A percentile compares a stretch with the other conserved stretches of the same genome.
phyloP scores from a whole-genome alignment of 2,113 vertebrate species.

The Okapia johnstoni region DNA sequence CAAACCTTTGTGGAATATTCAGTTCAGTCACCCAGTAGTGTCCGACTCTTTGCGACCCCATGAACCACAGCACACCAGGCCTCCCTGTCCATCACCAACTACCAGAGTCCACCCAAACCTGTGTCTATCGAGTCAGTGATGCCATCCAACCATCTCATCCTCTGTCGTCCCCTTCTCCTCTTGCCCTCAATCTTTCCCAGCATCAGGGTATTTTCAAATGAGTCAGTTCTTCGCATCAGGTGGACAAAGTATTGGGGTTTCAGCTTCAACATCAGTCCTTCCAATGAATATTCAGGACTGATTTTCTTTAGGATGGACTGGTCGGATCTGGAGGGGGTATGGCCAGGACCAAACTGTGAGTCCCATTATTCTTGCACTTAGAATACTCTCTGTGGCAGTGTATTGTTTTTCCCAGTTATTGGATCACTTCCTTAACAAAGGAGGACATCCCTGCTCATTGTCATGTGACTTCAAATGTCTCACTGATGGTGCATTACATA shows the following conservation, averaged over 20 bases:
- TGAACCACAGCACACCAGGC: rapidly evolving
- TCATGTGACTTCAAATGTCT: background rate
- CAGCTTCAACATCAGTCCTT: background rate
- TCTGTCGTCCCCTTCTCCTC: background rate
- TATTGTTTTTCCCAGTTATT: background rate
- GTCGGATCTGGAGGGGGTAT: background rate
- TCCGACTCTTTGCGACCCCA: background rate
- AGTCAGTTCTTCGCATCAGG: background rate
- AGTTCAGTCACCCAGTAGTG: background rate
- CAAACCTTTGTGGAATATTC: background rate
- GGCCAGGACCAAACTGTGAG: background rate
- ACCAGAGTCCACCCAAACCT: rapidly evolving
- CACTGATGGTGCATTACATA: background rate
- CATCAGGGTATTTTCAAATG: background rate
- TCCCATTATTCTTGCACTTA: background rate
- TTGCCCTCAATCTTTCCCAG: rapidly evolving
- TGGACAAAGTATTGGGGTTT: background rate
- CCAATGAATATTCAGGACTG: background rate
- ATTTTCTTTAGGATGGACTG: background rate
- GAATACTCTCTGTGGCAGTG: background rate
- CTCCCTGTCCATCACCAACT: background rate
- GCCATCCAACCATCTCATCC: background rate
- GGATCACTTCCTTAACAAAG: background rate
- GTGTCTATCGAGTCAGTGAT: background rate
- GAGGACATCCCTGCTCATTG: background rate